Evolutionary conservation across 2,888 invertebrate genomes (phyloP).

Genomic region (Epinotia demarniana): DNA sequence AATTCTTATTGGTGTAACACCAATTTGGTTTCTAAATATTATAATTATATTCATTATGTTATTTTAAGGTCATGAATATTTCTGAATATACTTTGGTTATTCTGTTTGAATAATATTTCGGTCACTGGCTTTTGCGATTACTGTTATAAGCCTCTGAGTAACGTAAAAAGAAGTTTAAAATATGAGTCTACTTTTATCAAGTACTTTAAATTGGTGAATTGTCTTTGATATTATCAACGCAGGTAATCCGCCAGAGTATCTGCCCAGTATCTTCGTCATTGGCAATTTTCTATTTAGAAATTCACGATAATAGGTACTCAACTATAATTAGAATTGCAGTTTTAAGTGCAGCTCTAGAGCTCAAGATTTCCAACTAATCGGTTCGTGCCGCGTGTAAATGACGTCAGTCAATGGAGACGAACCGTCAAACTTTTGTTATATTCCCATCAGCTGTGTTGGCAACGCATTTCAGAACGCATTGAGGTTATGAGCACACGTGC

Average conservation of each 20-base stretch:
- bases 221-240: not conserved
- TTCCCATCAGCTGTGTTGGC: constrained; percentile 60
- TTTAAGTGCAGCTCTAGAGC: not conserved
- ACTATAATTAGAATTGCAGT: not conserved
- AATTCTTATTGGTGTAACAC: no score
- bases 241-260: not conserved
- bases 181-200: no score
- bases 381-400: not conserved
- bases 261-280: no score
- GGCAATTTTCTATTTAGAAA: not conserved
- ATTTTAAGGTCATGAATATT: no score
- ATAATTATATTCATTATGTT: no score
- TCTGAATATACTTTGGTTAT: no score
- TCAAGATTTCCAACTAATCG: not conserved
- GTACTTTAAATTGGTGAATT: not conserved
- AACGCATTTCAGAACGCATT: constrained; percentile 64
- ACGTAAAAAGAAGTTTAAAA: no score
- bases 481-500: constrained; percentile 71
- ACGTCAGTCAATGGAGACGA: constrained; percentile 55
- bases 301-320: not conserved
- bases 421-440: constrained; percentile 53
- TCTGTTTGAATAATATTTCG: no score
- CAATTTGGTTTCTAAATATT: no score
- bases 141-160: no score
- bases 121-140: no score